These are phyloP conservation scores for roundworm (Caenorhabditis elegans) DNA, from an alignment of 1,140 invertebrate species.

Conservation along the genomic window DNA sequence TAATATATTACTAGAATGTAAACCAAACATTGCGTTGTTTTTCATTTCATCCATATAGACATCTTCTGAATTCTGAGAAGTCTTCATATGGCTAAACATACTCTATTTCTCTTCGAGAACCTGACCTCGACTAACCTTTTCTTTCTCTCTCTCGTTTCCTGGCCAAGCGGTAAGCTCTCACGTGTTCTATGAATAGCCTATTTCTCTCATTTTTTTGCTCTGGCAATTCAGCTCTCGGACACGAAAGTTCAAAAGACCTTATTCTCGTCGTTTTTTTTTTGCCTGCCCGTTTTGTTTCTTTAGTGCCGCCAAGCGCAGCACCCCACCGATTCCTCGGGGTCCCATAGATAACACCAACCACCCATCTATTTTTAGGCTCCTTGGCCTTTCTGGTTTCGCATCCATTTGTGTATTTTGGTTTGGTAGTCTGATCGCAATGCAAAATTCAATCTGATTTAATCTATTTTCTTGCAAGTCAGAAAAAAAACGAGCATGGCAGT, in stretches of 20 bases:
- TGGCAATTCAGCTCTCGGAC: not conserved
- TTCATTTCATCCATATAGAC: too few relatives aligned
- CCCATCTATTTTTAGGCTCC: slow-evolving; percentile 25
- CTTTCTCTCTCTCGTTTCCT: not conserved
- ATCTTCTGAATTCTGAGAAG: too few relatives aligned
- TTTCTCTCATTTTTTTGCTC: not conserved
- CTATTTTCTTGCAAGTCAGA: not conserved
- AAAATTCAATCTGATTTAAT: slow-evolving; percentile 16
- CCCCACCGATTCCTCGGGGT: not conserved
- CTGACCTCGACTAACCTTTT: not conserved
- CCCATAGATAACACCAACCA: slow-evolving; percentile 23
- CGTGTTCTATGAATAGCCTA: slow-evolving; percentile 26
- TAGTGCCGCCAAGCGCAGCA: too few relatives aligned
- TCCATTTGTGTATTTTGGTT: not conserved
- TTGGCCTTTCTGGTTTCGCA: not conserved
- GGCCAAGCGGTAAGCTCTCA: not conserved
- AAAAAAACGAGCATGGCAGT: too few relatives aligned
- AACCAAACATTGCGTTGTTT: too few relatives aligned
- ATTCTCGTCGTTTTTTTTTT: not conserved
- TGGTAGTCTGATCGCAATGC: slow-evolving; percentile 15
- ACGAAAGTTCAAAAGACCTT: slow-evolving; percentile 20
- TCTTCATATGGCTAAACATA: slow-evolving; percentile 1
- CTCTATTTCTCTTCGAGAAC: not conserved
- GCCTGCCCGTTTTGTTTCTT: not conserved
- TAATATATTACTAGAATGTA: too few relatives aligned